phyloP scores from a whole-genome alignment of 2,888 invertebrate species.

The Plagiodera versicolora region DNA sequence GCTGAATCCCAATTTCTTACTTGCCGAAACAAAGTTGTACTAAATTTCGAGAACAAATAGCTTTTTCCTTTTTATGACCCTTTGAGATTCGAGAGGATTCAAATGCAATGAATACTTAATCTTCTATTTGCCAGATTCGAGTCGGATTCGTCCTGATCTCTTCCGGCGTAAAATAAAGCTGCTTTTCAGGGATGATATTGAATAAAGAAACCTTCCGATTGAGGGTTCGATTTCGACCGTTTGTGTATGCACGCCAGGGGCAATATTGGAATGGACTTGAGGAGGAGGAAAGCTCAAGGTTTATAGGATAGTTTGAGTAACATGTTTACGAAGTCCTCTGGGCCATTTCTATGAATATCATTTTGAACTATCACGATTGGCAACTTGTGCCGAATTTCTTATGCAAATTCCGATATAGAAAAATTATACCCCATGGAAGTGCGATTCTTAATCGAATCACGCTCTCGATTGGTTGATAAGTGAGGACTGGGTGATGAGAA shows the following conservation, averaged over 20 bases:
- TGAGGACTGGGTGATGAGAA: too few relatives aligned
- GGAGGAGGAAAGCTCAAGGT: background rate
- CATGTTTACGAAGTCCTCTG: background rate
- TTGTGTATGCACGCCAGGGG: constrained; percentile 29
- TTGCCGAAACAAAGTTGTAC: constrained; percentile 30
- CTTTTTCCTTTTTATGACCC: constrained; percentile 37
- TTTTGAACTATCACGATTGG: too few relatives aligned
- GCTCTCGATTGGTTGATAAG: too few relatives aligned
- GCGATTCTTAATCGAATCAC: too few relatives aligned
- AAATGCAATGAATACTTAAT: constrained; percentile 44
- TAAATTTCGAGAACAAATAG: constrained; percentile 38
- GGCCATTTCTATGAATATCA: background rate
- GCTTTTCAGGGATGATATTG: constrained; percentile 26
- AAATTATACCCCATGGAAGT: too few relatives aligned
- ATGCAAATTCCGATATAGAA: too few relatives aligned
- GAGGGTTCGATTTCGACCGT: constrained; percentile 21
- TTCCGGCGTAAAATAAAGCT: constrained; percentile 36
- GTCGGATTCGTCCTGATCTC: constrained; percentile 41
- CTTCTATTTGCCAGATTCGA: constrained; percentile 43
- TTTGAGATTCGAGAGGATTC: constrained; percentile 33
- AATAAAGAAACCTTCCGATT: constrained; percentile 26
- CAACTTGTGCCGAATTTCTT: too few relatives aligned
- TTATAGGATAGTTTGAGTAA: background rate
- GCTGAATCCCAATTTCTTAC: constrained; percentile 13
- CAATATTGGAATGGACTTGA: constrained; percentile 14